Evolutionary conservation across 2,888 invertebrate species (phyloP), one percentile per base, ranked within the genome.

Genomic region (Cheilosia soror): DNA sequence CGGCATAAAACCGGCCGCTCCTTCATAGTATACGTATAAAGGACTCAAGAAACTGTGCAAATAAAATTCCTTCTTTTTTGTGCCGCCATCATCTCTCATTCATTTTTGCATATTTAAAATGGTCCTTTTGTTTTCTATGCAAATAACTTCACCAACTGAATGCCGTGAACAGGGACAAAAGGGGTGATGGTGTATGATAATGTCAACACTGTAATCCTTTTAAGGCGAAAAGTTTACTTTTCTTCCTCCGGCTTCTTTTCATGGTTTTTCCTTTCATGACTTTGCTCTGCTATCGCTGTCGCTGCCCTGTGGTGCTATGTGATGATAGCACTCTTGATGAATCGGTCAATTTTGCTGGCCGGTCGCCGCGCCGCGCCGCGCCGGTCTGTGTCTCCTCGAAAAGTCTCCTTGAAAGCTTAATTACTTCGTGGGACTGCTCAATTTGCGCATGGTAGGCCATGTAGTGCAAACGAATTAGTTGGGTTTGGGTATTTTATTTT

Each of bases 161-260:
- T 76, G 58, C 13, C 49, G 63, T 68, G 75, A 62, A 62, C 33
- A 7, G 11, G 47, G 68, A 62, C 75, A 42, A 68, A 40, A 37
- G n/a, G 31, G 62, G 62, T 31, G 62, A 55, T 62, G 62, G 76
- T 81, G 76, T 76, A 71, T 81, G 81, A 76, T 71, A 81, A 65
- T 81, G 81, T 82, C 71, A 82, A 77, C 81, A 76, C 40, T 76
- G 81, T 82, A 82, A 82, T 82, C 81, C 81, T 77, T 82, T 82
- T 82, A 82, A 66, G 29, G 81, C 69, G 33, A 63, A 81, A 76
- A 76, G 81, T 82, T 82, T 82, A 60, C 81, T 77, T 71, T 78
- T 62, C 68, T 31, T 49, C 62, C 60, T 6, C 44, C 5, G 51
- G 31, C 33, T 44, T 29, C n/a, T 68, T 68, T 68, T 20, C 20